Base-by-base conservation (phyloP, 2,113 vertebrate genomes). In the Athene cunicularia region DNA sequence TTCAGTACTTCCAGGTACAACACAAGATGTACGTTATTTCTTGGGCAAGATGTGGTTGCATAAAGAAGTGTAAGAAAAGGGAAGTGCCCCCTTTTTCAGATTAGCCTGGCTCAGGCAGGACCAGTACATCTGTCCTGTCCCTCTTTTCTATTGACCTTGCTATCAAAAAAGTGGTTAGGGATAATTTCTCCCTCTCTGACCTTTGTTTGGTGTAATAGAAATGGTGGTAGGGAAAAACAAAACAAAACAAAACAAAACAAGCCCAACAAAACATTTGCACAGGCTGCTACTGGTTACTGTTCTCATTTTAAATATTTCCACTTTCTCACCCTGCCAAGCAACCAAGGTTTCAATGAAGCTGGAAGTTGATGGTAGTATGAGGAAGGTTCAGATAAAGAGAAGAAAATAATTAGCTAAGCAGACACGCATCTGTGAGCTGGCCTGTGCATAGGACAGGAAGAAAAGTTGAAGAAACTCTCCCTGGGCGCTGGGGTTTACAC, bases 341-440 rank as follows among this genome's bases (percentile, higher is more conserved):
- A 71, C 6, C 10, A 4, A 72, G 21, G 8, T 66, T 81, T 43
- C 11, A 6, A 0, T 0, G 0, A n/a, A 8, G 4, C 23, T 89
- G 30, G 28, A 64, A 63, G 15, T 66, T 3, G 1, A n/a, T 2
- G 1, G 53, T 14, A 66, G 45, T 8, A 27, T 12, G 23, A 79
- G 20, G 30, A 86, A 74, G 14, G 13, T 45, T 79, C 19, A 41
- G 10, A 27, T 8, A 88, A 45, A 63, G 33, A 67, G 14, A 72
- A 77, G 18, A 47, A 86, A 73, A 76, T 1, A 81, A 11, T 11
- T n/a, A 55, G 30, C n/a, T 0, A 5, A 35, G 35, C 12, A 64
- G 47, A 43, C 14, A 35, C 0, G 0, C 52, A 22, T 13, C 17
- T 21, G 18, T 39, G 26, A 70, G 37, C 7, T 43, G 10, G 6